phyloP scores from a whole-genome alignment of 2,888 invertebrate species.

The Drosophila borborema region DNA sequence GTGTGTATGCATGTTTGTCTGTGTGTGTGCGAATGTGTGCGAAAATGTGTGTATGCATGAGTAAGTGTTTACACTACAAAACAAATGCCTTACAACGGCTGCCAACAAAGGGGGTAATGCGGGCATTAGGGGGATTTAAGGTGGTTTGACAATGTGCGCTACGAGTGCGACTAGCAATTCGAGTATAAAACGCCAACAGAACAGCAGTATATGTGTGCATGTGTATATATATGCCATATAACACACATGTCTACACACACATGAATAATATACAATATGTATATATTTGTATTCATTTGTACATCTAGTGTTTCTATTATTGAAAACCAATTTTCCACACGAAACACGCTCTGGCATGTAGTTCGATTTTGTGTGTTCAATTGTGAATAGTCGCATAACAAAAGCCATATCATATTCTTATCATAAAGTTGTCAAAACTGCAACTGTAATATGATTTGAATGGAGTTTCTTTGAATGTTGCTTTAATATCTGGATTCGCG shows the following conservation, averaged over 20 bases:
- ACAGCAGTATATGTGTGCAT: conserved; percentile 13
- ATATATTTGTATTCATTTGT: conserved; percentile 7
- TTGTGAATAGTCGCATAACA: conserved; percentile 6
- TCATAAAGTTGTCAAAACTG: neutral
- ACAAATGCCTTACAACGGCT: conserved; percentile 60
- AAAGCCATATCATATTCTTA: conserved; percentile 4
- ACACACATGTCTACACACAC: conserved; percentile 3
- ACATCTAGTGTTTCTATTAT: conserved; percentile 57
- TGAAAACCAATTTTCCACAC: conserved; percentile 55
- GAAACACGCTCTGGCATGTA: conserved; percentile 28
- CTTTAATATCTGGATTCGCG: neutral
- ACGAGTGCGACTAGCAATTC: conserved; percentile 15
- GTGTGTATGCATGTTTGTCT: conserved; percentile 27
- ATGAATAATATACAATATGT: neutral
- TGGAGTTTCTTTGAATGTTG: neutral
- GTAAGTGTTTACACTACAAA: conserved; percentile 61
- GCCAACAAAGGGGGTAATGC: conserved; percentile 16
- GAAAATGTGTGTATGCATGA: conserved; percentile 43
- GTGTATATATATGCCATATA: neutral
- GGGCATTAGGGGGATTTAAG: neutral
- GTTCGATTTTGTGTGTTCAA: conserved; percentile 12
- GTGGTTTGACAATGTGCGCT: conserved; percentile 34
- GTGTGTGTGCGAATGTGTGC: conserved; percentile 24
- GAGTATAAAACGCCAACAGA: conserved; percentile 44
- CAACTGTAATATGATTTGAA: conserved; percentile 1